Percentiles rank a stretch among this genome's conserved stretches.
Conservation (phyloP, 2,113 vertebrate species). For the Pongo abelii region DNA sequence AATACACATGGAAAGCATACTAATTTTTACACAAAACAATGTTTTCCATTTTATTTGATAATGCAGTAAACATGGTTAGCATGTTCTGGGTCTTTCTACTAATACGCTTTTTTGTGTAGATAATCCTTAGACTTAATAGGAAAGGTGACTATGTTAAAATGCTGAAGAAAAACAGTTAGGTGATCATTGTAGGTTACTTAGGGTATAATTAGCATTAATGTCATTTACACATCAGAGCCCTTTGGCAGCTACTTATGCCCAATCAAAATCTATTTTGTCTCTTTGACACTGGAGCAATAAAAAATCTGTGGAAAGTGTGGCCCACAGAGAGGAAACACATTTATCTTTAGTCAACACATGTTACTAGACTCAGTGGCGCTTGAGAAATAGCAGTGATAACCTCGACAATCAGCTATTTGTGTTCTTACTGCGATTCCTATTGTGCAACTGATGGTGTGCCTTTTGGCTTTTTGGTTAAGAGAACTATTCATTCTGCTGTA, state of each 20-base stretch:
- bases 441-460: constrained; percentile 25
- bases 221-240: constrained; percentile 65
- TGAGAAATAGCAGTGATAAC: constrained; percentile 71
- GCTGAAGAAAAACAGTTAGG: constrained; percentile 72
- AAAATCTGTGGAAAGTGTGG: constrained; percentile 57
- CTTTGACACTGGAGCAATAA: constrained; percentile 62
- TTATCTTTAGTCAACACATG: constrained; percentile 70
- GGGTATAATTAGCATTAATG: constrained; percentile 62
- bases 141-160: constrained; percentile 62
- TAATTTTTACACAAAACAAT: not conserved
- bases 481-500: constrained; percentile 59
- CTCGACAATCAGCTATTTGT: constrained; percentile 66
- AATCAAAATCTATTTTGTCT: constrained; percentile 70
- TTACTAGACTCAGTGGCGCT: constrained; percentile 62
- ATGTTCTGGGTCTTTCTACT: not conserved
- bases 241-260: not conserved
- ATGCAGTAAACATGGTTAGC: not conserved
- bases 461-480: constrained; percentile 64
- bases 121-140: constrained; percentile 61
- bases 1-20: not conserved
- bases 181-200: constrained; percentile 67
- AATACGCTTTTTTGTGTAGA: constrained; percentile 4
- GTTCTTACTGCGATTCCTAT: constrained; percentile 64
- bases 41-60: not conserved
- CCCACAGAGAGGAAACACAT: constrained; percentile 62